A percentile compares a stretch with the other conserved stretches of the same genome.
Conservation (phyloP, 2,113 vertebrate genomes). For the Planiliza haematocheilus region DNA sequence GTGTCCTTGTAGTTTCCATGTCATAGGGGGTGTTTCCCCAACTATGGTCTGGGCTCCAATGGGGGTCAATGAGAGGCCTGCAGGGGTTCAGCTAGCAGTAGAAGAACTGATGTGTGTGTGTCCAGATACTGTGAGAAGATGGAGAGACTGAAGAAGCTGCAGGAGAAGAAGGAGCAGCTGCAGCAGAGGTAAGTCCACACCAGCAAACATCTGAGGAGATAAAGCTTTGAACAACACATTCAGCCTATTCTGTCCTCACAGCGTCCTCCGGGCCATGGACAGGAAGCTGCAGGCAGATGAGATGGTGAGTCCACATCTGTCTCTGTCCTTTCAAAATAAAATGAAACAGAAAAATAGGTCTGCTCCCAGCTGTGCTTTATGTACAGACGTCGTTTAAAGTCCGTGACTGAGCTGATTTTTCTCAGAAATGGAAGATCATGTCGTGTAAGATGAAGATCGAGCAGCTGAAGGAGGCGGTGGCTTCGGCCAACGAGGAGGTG, state of each 20-base stretch:
- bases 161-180: constrained; percentile 90
- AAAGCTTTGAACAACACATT: too few species aligned
- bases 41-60: too few species aligned
- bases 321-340: too few species aligned
- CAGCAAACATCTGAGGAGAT: too few species aligned
- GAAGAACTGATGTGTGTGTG: neutral
- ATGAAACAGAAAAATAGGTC: too few species aligned
- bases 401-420: neutral
- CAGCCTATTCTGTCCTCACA: constrained; percentile 52
- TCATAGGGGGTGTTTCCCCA: too few species aligned
- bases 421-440: constrained; percentile 99
- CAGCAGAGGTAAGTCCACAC: constrained; percentile 86
- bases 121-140: constrained; percentile 92
- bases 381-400: neutral
- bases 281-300: constrained; percentile 90
- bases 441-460: constrained; percentile 96
- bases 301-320: constrained; percentile 88
- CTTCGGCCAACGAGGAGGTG: constrained; percentile 90
- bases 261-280: constrained; percentile 91
- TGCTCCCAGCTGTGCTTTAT: too few species aligned
- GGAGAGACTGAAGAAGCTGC: constrained; percentile 89
- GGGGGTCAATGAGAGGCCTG: too few species aligned
- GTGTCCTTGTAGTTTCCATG: too few species aligned
- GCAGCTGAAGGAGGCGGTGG: constrained; percentile 95
- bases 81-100: too few species aligned